Evolutionary conservation across 2,888 invertebrate genomes (phyloP), one percentile per base, ranked within the genome.

Genomic region (Osedax fenrisi): DNA sequence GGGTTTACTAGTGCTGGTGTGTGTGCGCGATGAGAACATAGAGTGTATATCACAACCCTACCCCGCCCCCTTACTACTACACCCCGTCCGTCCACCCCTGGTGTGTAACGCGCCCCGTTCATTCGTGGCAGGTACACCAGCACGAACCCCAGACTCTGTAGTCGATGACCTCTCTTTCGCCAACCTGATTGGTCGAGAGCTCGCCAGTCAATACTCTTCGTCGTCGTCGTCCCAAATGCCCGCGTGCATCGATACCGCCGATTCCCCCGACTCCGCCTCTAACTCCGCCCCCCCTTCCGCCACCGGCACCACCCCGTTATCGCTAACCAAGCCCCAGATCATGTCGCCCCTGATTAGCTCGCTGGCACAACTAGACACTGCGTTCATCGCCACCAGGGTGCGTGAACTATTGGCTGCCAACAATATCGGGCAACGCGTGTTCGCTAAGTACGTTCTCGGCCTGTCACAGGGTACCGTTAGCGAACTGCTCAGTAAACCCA

Each of bases 381-480:
- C 94, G 75, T 91, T 92, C 85, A 85, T 96, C 81, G 91, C 95
- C 75, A 88, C 95, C 79, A 88, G 92, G 78, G 95, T 97, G 10
- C 88, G 96, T 17, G 96, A 97, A 82, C 86, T 97, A 75, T 87
- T 97, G 41, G 94, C 94, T 77, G 92, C 94, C 79, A 94, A 97
- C 87, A 96, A 98, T 85, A 97, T 98, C 81, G 98, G 98, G 2
- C 98, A 98, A 87, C 89, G 98, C 77, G 87, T 98, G 81, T 98
- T 98, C 86, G 98, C 98, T 80, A 97, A 97, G 85, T 96, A 96
- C 86, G 93, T 98, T 71, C 89, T 98, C 80, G 97, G 97, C 68
- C 83, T 94, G 91, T 77, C 86, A 23, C 97, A 98, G 86, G 98
- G 98, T 76, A 98, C 98, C 25, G 96, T 98, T 69, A 94, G 94